A percentile compares a stretch with the other conserved stretches of the same genome.
Evolutionary conservation across 2,888 invertebrate species (phyloP).

Genomic region (Diarsia mendica): DNA sequence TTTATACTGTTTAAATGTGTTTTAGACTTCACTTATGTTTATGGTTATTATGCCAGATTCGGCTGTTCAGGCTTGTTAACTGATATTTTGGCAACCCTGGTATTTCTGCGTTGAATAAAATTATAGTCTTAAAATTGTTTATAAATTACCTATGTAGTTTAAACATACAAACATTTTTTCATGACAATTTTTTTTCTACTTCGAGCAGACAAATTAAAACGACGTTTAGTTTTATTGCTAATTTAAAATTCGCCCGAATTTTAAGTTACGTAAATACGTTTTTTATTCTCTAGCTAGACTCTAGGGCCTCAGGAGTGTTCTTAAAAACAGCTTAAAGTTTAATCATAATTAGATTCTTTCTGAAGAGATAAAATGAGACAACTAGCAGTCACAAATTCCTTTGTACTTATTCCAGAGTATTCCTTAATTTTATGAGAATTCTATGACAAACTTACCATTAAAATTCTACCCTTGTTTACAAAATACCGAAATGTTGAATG

Average conservation of each 20-base stretch:
- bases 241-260: neutral
- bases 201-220: neutral
- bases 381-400: neutral
- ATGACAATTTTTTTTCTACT: neutral
- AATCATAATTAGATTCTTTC: neutral
- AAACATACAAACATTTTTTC: neutral
- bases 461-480: conserved; percentile 27
- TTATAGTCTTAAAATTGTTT: no score
- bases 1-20: neutral
- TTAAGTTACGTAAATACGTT: neutral
- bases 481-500: conserved; percentile 12
- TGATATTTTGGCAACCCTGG: neutral
- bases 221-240: neutral
- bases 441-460: conserved; percentile 34
- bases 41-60: neutral
- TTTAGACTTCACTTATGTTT: neutral
- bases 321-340: neutral
- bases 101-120: neutral
- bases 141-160: neutral
- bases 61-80: neutral
- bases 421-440: conserved; percentile 1
- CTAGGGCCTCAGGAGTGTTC: neutral
- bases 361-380: neutral
- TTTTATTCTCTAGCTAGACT: neutral
- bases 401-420: no score